Percentiles rank a stretch among this genome's conserved stretches.
These are phyloP conservation scores for Rattus rattus DNA, from an alignment of 2,113 vertebrate genomes.

Conservation along the genomic window DNA sequence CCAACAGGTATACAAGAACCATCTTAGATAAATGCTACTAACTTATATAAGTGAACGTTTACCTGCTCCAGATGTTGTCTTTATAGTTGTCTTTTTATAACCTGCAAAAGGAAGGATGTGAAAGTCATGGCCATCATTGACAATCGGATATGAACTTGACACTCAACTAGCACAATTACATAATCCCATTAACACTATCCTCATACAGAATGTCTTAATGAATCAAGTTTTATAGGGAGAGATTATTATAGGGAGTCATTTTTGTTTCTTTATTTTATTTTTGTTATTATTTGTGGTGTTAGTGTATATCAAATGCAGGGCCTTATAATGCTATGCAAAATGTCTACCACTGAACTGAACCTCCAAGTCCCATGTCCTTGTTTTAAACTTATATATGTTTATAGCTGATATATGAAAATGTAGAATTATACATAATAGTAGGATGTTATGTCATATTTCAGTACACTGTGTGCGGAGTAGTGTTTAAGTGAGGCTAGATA, in stretches of 20 bases:
- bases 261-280: not conserved
- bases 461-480: too few species aligned
- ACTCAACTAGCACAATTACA: not conserved
- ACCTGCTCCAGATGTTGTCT: constrained; percentile 28
- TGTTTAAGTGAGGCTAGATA: not conserved
- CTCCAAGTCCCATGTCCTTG: rapidly evolving
- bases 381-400: not conserved
- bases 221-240: not conserved
- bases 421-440: not conserved
- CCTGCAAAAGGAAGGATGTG: constrained; percentile 24
- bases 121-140: not conserved
- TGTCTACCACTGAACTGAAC: not conserved
- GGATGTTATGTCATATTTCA: not conserved
- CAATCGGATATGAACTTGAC: not conserved
- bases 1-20: not conserved
- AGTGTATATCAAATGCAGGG: not conserved
- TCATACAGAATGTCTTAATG: not conserved
- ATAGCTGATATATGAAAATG: not conserved
- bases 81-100: not conserved
- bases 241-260: not conserved
- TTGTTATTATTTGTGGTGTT: too few species aligned
- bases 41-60: not conserved
- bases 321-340: not conserved
- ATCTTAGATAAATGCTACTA: not conserved
- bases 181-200: not conserved